Evolutionary conservation across 2,888 invertebrate species (phyloP).

Genomic region (Coleophora deauratella): DNA sequence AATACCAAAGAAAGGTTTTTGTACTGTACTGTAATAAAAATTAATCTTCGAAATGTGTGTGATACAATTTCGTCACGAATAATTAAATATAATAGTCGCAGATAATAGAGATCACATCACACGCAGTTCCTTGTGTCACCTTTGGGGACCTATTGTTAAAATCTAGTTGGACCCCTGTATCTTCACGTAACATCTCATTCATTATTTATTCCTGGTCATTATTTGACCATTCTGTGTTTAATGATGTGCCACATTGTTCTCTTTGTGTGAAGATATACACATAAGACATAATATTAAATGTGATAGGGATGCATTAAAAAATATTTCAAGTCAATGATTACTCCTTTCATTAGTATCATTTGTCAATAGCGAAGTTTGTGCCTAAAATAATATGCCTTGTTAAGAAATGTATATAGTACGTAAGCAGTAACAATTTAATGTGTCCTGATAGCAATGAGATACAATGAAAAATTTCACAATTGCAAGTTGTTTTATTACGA

Average conservation of each 20-base stretch:
- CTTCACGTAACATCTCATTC: conserved; percentile 45
- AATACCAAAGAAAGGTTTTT: no score
- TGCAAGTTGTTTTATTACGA: background rate
- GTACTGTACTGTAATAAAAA: no score
- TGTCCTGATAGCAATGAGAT: background rate
- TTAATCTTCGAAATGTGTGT: conserved; percentile 24
- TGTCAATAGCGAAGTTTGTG: no score
- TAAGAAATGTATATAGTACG: no score
- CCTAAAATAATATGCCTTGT: no score
- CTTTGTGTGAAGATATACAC: conserved; percentile 43
- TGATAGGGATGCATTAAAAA: no score
- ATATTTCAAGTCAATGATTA: no score
- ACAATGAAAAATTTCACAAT: no score
- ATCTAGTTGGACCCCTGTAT: conserved; percentile 42
- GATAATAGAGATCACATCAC: conserved; percentile 18
- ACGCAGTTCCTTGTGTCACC: conserved; percentile 45
- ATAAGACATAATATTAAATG: conserved; percentile 29
- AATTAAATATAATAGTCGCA: conserved; percentile 48
- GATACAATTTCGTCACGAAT: conserved; percentile 63
- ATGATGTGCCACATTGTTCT: conserved; percentile 68
- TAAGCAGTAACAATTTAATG: no score
- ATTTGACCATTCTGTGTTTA: conserved; percentile 70
- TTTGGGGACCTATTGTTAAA: conserved; percentile 49
- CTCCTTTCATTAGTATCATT: no score
- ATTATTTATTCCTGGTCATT: conserved; percentile 74